Conservation (phyloP, 92 coral and sea anemone genomes). For the Galaxea fascicularis region DNA sequence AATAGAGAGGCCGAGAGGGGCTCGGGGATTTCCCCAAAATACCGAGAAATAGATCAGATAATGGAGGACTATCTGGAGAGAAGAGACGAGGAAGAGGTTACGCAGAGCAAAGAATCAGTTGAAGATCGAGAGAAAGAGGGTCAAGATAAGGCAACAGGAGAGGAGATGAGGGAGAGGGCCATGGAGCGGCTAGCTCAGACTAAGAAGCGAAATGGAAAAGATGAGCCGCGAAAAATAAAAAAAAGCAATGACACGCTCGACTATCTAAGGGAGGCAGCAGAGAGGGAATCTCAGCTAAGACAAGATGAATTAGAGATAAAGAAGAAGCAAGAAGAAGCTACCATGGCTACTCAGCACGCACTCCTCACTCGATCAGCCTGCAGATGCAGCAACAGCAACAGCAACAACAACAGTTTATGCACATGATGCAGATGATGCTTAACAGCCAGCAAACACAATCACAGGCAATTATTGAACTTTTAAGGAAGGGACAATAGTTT, state of each 20-base stretch:
- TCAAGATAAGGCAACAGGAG: background rate
- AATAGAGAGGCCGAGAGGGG: slow-evolving; percentile 31
- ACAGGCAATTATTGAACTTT: slow-evolving; percentile 25
- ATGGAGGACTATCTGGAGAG: slow-evolving; percentile 41
- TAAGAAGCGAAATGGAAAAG: slow-evolving; percentile 1
- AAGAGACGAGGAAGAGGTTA: slow-evolving; percentile 46
- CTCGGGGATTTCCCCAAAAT: slow-evolving; percentile 41
- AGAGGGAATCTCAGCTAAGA: slow-evolving; percentile 11
- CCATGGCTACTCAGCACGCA: slow-evolving; percentile 19
- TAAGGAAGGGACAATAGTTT: slow-evolving; percentile 14
- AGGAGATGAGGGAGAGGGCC: slow-evolving; percentile 25
- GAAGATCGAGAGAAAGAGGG: background rate
- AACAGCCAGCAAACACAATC: slow-evolving; percentile 42
- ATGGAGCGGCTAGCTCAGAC: slow-evolving; percentile 8
- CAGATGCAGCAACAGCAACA: slow-evolving; percentile 43
- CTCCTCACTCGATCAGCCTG: slow-evolving; percentile 20
- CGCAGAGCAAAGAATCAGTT: background rate
- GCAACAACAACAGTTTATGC: slow-evolving; percentile 45
- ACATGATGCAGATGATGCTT: slow-evolving; percentile 25
- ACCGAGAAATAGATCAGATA: slow-evolving; percentile 21
- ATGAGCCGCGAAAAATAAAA: slow-evolving; percentile 16
- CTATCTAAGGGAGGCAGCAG: slow-evolving; percentile 34
- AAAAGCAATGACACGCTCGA: slow-evolving; percentile 27
- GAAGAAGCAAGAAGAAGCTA: slow-evolving; percentile 13
- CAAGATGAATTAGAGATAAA: slow-evolving; percentile 22